A percentile compares a stretch with the other conserved stretches of the same genome.
These are phyloP conservation scores for Pao palembangensis DNA, from an alignment of 2,113 vertebrate genomes.

Conservation along the genomic window DNA sequence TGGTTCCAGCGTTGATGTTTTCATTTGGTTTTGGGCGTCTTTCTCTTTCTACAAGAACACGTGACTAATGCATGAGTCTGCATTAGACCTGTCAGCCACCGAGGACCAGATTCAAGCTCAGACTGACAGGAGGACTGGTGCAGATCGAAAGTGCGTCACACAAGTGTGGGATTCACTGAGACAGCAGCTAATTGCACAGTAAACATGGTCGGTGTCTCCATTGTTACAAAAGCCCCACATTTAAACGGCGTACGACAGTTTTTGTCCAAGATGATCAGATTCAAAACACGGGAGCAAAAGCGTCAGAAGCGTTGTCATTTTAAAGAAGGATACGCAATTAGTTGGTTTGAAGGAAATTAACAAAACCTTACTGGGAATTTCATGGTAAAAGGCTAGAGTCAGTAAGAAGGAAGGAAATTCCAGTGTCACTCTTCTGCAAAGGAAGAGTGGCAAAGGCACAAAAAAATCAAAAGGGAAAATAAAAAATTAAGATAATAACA, in stretches of 20 bases:
- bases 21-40: no score
- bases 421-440: not conserved
- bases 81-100: slow-evolving; percentile 5
- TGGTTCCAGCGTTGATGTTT: no score
- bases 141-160: slow-evolving; percentile 22
- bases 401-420: not conserved
- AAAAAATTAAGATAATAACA: not conserved
- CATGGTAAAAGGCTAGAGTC: no score
- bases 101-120: slow-evolving; percentile 18
- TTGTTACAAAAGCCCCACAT: not conserved
- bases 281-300: no score
- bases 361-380: no score
- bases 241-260: not conserved
- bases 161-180: slow-evolving; percentile 20
- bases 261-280: not conserved
- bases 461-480: not conserved
- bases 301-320: no score
- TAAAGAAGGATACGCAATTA: no score
- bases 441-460: not conserved
- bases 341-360: not conserved
- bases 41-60: not conserved
- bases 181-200: slow-evolving; percentile 35
- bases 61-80: not conserved
- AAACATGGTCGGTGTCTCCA: slow-evolving; percentile 10
- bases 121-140: slow-evolving; percentile 22